A percentile compares a stretch with the other conserved stretches of the same genome.
These are phyloP conservation scores for Tetropium fuscum DNA, from an alignment of 2,888 invertebrate species.

Conservation along the genomic window DNA sequence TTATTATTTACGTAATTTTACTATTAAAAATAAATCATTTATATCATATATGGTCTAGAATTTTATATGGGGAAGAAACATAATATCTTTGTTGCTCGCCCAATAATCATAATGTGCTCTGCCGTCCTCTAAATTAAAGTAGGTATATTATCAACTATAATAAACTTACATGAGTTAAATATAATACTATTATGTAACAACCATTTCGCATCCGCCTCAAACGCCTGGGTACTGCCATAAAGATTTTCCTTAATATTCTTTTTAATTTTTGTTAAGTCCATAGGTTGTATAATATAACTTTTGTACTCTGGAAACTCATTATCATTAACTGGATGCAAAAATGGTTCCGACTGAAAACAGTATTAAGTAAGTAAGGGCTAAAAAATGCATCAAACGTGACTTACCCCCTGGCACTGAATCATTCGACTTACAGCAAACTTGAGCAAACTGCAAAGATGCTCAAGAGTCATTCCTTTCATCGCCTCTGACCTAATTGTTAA, in stretches of 20 bases:
- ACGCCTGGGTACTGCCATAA: conserved; percentile 91
- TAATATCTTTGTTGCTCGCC: neutral
- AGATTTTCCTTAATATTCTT: conserved; percentile 79
- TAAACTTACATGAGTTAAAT: conserved; percentile 86
- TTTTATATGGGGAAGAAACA: too few relatives aligned
- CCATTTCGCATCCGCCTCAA: conserved; percentile 93
- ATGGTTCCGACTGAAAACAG: conserved; percentile 78
- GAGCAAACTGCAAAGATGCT: conserved; percentile 82
- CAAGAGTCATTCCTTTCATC: conserved; percentile 79
- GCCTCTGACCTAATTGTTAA: conserved; percentile 68
- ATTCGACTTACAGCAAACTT: conserved; percentile 84
- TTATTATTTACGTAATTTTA: too few relatives aligned
- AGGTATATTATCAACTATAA: neutral
- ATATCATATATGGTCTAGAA: too few relatives aligned
- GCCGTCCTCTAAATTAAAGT: neutral
- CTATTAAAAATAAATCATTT: too few relatives aligned
- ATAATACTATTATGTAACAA: conserved; percentile 93
- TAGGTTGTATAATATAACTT: conserved; percentile 88
- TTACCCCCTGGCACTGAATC: conserved; percentile 85
- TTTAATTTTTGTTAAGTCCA: conserved; percentile 83
- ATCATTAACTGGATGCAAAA: conserved; percentile 80
- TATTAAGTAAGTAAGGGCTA: conserved; percentile 11
- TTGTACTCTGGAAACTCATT: conserved; percentile 80
- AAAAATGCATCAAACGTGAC: conserved; percentile 67
- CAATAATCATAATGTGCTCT: neutral